phyloP scores from a whole-genome alignment of 35 echinoderm and acorn worm species.

The Anneissia japonica region DNA sequence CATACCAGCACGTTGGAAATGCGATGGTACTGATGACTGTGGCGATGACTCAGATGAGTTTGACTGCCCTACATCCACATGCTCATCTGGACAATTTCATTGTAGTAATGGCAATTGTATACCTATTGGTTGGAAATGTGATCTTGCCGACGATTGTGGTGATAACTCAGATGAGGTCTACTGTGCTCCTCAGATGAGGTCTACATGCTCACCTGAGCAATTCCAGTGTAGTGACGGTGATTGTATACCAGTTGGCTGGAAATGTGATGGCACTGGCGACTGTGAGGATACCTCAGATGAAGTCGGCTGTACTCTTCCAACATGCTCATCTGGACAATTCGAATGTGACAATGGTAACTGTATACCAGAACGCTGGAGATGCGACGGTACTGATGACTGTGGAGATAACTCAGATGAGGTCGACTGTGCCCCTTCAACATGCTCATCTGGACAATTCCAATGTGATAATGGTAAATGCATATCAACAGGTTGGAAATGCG shows the following conservation, averaged over 20 bases:
- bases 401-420: background rate
- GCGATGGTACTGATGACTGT: background rate
- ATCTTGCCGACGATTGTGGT: background rate
- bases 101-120: background rate
- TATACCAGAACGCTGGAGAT: background rate
- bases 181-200: background rate
- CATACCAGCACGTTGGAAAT: background rate
- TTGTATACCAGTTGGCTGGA: background rate
- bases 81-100: background rate
- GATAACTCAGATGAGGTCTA: constrained; percentile 1
- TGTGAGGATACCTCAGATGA: background rate
- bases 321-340: constrained; percentile 30
- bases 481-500: background rate
- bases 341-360: constrained; percentile 37
- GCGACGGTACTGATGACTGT: background rate
- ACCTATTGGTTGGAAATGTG: background rate
- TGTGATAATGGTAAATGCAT: background rate
- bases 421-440: background rate
- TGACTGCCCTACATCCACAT: constrained; percentile 9
- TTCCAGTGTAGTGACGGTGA: background rate
- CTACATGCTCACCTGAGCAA: background rate
- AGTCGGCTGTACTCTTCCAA: background rate
- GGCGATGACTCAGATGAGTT: background rate
- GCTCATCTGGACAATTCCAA: background rate
- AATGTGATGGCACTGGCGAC: background rate